Conservation (phyloP, 2,113 vertebrate species). For the Eonycteris spelaea region DNA sequence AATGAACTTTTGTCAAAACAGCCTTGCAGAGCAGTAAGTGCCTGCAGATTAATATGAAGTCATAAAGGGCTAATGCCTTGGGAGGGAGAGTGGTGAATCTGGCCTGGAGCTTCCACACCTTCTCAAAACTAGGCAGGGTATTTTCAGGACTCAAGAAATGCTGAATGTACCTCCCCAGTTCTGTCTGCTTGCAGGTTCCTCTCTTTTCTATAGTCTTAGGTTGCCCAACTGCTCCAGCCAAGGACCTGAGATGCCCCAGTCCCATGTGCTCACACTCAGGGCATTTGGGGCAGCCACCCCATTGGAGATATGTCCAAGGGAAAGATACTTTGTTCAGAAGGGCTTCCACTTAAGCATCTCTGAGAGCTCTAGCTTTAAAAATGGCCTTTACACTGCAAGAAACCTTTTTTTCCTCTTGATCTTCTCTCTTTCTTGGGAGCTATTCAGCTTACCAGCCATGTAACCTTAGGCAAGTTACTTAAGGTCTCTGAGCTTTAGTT, state of each 20-base stretch:
- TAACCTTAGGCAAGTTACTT: background rate
- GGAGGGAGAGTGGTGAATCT: constrained; percentile 72
- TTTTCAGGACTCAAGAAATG: background rate
- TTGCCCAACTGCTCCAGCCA: background rate
- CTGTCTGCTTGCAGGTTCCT: background rate
- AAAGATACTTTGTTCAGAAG: background rate
- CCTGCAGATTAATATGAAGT: constrained; percentile 88
- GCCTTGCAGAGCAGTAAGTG: constrained; percentile 93
- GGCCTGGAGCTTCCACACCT: background rate
- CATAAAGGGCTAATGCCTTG: constrained; percentile 86
- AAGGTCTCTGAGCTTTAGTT: background rate
- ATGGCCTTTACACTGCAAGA: background rate
- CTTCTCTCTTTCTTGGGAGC: background rate
- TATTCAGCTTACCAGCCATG: background rate
- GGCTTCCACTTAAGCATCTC: background rate
- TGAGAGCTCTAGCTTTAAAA: background rate
- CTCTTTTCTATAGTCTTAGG: background rate
- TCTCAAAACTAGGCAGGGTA: background rate
- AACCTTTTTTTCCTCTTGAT: background rate
- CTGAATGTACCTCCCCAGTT: background rate
- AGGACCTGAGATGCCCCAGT: background rate
- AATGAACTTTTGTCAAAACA: constrained; percentile 97
- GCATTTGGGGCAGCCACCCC: background rate
- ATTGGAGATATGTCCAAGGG: background rate
- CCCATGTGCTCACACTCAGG: background rate